A percentile compares a stretch with the other conserved stretches of the same genome.
phyloP scores from a whole-genome alignment of 1,140 invertebrate species.

The Penaeus vannamei region DNA sequence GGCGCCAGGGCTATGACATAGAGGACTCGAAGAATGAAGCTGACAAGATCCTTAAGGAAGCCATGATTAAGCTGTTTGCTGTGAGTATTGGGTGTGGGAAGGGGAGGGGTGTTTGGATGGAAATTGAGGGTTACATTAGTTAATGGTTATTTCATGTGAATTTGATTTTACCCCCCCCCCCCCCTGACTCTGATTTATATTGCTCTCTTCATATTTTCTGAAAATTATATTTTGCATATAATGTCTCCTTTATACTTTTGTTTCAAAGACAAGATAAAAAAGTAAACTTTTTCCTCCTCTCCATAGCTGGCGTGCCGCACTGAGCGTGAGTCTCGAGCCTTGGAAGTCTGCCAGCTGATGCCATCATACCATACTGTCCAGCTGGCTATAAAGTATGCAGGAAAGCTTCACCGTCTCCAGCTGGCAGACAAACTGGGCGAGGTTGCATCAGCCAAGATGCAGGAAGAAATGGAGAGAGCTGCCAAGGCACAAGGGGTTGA shows the following conservation, averaged over 20 bases:
- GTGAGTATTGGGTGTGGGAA: slow-evolving; percentile 73
- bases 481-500: background rate
- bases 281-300: slow-evolving; percentile 63
- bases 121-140: too few species aligned
- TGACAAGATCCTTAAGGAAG: slow-evolving; percentile 75
- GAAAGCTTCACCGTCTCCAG: slow-evolving; percentile 81
- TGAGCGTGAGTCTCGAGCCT: slow-evolving; percentile 87
- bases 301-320: slow-evolving; percentile 84
- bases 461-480: slow-evolving; percentile 69
- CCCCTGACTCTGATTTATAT: too few species aligned
- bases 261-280: slow-evolving; percentile 36
- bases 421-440: slow-evolving; percentile 76
- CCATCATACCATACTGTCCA: slow-evolving; percentile 83
- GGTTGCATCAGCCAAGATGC: slow-evolving; percentile 68
- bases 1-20: slow-evolving; percentile 70
- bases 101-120: background rate
- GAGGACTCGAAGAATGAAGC: slow-evolving; percentile 70
- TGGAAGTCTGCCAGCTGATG: slow-evolving; percentile 89
- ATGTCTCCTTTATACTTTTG: background rate
- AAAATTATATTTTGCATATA: background rate
- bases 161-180: too few species aligned
- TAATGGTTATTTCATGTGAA: background rate
- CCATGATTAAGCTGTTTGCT: slow-evolving; percentile 91
- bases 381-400: slow-evolving; percentile 89
- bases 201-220: too few species aligned